Base-by-base conservation (phyloP, 1,140 invertebrate genomes). In the Hyposmocoma kahamanoa region DNA sequence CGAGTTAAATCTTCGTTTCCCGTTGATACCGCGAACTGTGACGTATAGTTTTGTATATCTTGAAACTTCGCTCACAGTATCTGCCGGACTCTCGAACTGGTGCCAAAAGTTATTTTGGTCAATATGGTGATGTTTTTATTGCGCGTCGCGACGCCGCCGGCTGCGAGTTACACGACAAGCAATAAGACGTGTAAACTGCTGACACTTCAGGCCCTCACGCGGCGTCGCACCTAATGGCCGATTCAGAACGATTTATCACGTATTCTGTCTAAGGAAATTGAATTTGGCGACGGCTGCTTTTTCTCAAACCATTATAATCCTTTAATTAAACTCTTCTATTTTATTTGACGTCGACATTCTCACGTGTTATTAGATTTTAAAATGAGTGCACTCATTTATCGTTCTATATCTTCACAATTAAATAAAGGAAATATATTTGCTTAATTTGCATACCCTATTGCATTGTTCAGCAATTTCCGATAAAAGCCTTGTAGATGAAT, bases 71-170 rank as follows among this genome's bases (percentile, higher is more conserved):
- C 59, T 62, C 68, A 70, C 67, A 72, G 64, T 60, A 65, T 72
- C 64, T 72, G 63, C 60, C 68, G 56, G 67, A 55, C 59, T 65
- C 62, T 62, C 65, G 72, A 67, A 62, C 62, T 62, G 60, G 56
- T 80, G 79, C 79, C 79, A 83, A 80, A 71, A 80, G 79, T 83
- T 83, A 83, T 83, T 83, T 80, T 72, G 69, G 79, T 80, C 63
- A 72, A 73, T 69, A 73, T 63, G 58, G 72, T 77, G 79, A 77
- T 80, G 79, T 77, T 80, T 83, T 83, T 83, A 83, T 83, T 80
- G 78, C 64, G 65, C 64, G 70, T 64, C 72, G 76, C 78, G 73
- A 64, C 75, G 64, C 67, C 41, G 58, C 46, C 56, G 58, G 48
- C 57, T 57, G 52, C 48, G 58, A 58, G 47, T 47, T 47, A 58